Percentiles rank a stretch among this genome's conserved stretches.
These are phyloP conservation scores for Cacoxenus indagator DNA, from an alignment of 2,888 invertebrate species.

Conservation along the genomic window DNA sequence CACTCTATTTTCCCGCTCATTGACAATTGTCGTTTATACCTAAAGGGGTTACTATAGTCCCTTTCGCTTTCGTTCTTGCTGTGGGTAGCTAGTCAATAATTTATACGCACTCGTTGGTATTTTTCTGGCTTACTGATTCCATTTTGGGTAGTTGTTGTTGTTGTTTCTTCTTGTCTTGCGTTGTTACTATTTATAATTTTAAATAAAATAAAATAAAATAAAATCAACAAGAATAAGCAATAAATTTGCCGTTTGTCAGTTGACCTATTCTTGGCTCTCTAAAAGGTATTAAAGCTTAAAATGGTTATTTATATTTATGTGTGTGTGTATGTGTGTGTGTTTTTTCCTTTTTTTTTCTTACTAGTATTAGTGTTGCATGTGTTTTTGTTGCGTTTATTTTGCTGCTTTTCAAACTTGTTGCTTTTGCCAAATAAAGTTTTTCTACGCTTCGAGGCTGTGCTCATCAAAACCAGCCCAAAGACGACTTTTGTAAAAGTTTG, in stretches of 20 bases:
- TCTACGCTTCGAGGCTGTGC: background rate
- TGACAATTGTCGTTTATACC: conserved; percentile 12
- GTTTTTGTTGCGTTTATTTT: background rate
- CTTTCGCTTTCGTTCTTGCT: background rate
- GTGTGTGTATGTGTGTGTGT: background rate
- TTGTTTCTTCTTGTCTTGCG: background rate
- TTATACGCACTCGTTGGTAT: conserved; percentile 6
- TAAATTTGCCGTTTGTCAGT: background rate
- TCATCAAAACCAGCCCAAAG: conserved; percentile 8
- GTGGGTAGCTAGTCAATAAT: conserved; percentile 18
- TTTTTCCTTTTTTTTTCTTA: background rate
- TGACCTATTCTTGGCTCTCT: background rate
- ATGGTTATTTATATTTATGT: background rate
- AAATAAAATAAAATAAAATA: background rate
- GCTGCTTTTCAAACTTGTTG: conserved; percentile 6
- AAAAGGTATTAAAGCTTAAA: background rate
- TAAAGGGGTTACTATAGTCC: conserved; percentile 20
- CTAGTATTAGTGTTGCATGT: background rate
- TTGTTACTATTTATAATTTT: background rate
- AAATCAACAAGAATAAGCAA: background rate
- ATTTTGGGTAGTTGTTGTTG: background rate
- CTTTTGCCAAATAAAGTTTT: background rate
- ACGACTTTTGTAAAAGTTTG: conserved; percentile 11
- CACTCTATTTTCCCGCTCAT: background rate
- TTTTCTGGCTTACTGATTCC: conserved; percentile 12